These are phyloP conservation scores for Drosophila lacteicornis DNA, from an alignment of 1,140 invertebrate species.

Conservation along the genomic window DNA sequence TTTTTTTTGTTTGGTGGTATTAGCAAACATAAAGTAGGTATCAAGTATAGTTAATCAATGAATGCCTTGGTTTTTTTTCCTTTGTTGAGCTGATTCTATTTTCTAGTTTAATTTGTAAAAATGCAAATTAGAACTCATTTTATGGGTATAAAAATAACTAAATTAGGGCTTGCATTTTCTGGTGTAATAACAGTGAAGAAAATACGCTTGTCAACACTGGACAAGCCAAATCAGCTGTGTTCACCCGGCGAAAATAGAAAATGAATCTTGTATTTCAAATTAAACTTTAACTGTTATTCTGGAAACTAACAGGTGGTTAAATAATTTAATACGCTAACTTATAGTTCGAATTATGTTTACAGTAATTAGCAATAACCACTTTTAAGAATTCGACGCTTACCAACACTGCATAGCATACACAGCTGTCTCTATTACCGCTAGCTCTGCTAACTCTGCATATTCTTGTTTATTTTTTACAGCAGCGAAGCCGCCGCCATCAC, in stretches of 20 bases:
- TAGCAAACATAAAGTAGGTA: not conserved
- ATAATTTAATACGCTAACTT: no score
- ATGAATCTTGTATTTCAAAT: no score
- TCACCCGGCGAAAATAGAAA: not conserved
- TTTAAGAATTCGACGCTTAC: not conserved
- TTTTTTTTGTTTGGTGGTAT: not conserved
- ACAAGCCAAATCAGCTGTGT: slow-evolving; percentile 5
- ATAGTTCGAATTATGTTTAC: no score
- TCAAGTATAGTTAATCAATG: not conserved
- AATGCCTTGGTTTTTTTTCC: not conserved
- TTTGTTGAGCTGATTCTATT: not conserved
- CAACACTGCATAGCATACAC: not conserved
- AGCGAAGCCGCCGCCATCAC: slow-evolving; percentile 20
- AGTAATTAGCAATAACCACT: not conserved
- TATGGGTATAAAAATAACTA: no score
- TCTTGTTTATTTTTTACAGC: slow-evolving; percentile 4
- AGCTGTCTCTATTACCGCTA: slow-evolving; percentile 6
- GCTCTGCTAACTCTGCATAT: not conserved
- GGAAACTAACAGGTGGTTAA: no score
- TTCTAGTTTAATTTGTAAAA: no score
- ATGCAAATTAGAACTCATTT: not conserved
- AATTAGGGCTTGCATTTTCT: not conserved
- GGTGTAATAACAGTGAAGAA: not conserved
- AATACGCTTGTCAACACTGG: slow-evolving; percentile 6
- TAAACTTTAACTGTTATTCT: no score